Evolutionary conservation across 2,888 invertebrate genomes (phyloP), one percentile per base, ranked within the genome.

Genomic region (Calliphora vomitoria): DNA sequence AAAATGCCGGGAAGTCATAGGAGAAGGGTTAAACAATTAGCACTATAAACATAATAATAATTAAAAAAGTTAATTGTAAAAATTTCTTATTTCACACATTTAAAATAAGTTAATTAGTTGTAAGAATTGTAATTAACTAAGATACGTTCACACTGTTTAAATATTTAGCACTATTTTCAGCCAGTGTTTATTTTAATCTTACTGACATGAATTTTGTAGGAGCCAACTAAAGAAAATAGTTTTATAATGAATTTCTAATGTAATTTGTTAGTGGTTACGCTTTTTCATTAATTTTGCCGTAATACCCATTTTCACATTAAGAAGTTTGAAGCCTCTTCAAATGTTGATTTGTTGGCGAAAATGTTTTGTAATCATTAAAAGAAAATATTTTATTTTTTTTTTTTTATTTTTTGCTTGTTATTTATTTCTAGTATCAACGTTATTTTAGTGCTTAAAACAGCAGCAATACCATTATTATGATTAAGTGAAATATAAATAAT

Each of bases 401-500:
- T 47, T 50, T 47, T 50, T 50, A n/a, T 3, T 1, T 47, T 47
- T 15, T 47, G 41, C 4, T 35, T 35, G 35, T 44, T 44, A 44
- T 44, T 44, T 44, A 10, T 15, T 15, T 50, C 3, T 50, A 50
- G 44, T 44, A 10, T 44, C 11, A 50, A 15, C 11, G 50, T 50
- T 50, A 50, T 50, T 50, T 60, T 50, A 18, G 15, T 82, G 47
- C 41, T 76, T 4, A 3, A 11, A 44, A 8, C 68, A 75, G 38
- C 47, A 69, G 58, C 58, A 60, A 64, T 64, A 66, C 79, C 68
- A 79, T 83, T 74, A 74, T 50, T 66, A 64, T 68, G 35, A 84
- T 84, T 79, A 79, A 84, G 74, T 79, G 60, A 79, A 72, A 74
- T 58, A 64, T 79, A 85, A 79, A 80, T 74, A 80, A 69, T 20